Base-by-base conservation (phyloP, 2,888 invertebrate species). In the Drosophila paramelanica region DNA sequence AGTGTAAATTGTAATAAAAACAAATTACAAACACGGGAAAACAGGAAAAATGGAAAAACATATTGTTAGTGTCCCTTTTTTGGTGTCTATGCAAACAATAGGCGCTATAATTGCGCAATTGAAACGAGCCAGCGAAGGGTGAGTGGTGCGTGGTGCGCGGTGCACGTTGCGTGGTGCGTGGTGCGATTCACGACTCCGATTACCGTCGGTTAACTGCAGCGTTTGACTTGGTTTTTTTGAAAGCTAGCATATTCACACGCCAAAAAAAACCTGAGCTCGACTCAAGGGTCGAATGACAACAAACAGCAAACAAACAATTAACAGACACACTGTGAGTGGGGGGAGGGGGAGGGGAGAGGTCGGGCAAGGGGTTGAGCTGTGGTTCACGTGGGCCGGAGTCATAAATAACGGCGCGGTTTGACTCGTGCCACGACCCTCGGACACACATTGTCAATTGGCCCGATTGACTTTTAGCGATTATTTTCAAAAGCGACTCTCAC, bases 301-400 rank as follows among this genome's bases (percentile, higher is more conserved):
- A 90, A 88, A 91, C 90, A 90, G 88, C 91, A 91, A 91, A 91
- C 90, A 92, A 92, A 92, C 92, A 92, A 92, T 92, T 92, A 92
- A 92, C 91, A 89, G 76, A 73, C 71, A 70, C 76, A 57, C 60
- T 41, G 38, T 13, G 36, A 5, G 14, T 17, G n/a, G n/a, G 7
- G 1, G n/a, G n/a, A n/a, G n/a, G n/a, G n/a, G n/a, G n/a, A n/a
- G n/a, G 5, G 52, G 20, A n/a, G 17, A 13, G 23, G 68, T 60
- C 41, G 51, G 61, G 65, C 75, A 79, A 74, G 72, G 57, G 66
- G 62, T 62, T 55, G 50, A 57, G 47, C 36, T 8, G 55, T 38
- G 61, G 83, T 75, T 89, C 89, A 88, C 89, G 89, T 89, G 89
- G 89, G 67, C 70, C 55, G 50, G 52, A 45, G 75, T 80, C 85